A percentile compares a stretch with the other conserved stretches of the same genome.
Evolutionary conservation across 92 coral and sea anemone genomes (phyloP).

Genomic region (Zoanthus sociatus): DNA sequence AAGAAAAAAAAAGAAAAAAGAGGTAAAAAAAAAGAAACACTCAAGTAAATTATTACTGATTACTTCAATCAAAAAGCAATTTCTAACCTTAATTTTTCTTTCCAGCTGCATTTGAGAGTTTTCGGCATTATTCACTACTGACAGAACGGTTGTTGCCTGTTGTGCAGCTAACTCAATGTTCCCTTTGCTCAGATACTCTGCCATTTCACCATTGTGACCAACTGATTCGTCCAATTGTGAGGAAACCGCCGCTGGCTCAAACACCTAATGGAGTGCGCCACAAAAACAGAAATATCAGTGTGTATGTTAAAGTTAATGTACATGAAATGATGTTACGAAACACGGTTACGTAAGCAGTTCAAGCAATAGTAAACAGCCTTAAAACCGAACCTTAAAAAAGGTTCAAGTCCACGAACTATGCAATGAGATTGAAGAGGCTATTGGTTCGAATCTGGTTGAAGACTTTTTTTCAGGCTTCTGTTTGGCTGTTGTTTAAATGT

Average conservation of each 20-base stretch:
- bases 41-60: not conserved
- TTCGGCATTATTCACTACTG: constrained; percentile 76
- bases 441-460: no score
- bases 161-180: constrained; percentile 86
- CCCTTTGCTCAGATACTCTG: constrained; percentile 61
- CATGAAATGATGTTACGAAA: not conserved
- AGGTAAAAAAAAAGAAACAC: no score
- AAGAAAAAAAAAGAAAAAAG: no score
- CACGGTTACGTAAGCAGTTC: no score
- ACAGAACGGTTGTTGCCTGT: constrained; percentile 78
- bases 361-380: no score
- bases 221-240: constrained; percentile 59
- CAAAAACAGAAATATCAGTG: not conserved
- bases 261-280: constrained; percentile 49
- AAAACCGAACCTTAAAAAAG: no score
- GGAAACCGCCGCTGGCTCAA: constrained; percentile 62
- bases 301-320: not conserved
- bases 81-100: constrained; percentile 70
- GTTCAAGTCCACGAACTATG: no score
- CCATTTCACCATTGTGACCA: constrained; percentile 67
- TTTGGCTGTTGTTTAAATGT: no score
- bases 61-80: not conserved
- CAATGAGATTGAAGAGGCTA: no score
- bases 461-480: no score
- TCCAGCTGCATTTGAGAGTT: constrained; percentile 38